Evolutionary conservation across 2,113 vertebrate genomes (phyloP).

Genomic region (Gila orcuttii): DNA sequence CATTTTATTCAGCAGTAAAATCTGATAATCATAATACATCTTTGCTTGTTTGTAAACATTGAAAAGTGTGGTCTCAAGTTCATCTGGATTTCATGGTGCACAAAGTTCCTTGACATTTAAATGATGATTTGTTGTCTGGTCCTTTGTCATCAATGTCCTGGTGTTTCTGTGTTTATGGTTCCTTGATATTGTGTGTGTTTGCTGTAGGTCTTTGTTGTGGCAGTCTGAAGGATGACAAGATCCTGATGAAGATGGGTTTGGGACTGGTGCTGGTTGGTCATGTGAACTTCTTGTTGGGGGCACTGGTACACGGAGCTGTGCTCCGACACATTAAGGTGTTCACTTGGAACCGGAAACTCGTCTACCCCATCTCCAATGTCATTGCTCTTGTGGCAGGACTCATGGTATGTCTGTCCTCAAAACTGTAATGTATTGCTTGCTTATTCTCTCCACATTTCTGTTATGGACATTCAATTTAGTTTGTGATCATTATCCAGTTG

Average conservation of each 20-base stretch:
- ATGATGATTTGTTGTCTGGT: background rate
- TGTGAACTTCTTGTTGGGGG: constrained; percentile 82
- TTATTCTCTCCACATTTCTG: background rate
- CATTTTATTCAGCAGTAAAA: background rate
- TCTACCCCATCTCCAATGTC: constrained; percentile 81
- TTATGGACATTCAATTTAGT: background rate
- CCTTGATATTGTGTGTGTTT: background rate
- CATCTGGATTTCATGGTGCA: background rate
- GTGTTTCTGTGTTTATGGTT: background rate
- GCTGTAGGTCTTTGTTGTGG: constrained; percentile 70
- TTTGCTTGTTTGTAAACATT: background rate
- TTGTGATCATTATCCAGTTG: background rate
- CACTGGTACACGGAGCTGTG: constrained; percentile 83
- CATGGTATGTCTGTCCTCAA: constrained; percentile 73
- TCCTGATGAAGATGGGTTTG: constrained; percentile 92
- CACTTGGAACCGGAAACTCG: constrained; percentile 65
- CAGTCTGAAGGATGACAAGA: constrained; percentile 76
- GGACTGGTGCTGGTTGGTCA: constrained; percentile 88
- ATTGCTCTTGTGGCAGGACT: constrained; percentile 80
- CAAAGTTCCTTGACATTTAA: background rate
- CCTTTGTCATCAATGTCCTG: background rate
- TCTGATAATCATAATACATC: background rate
- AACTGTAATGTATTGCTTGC: background rate
- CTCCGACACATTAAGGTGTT: constrained; percentile 79
- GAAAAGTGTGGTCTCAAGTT: background rate